A percentile compares a stretch with the other conserved stretches of the same genome.
Conservation (phyloP, 2,797 vertebrate species). For the Melanitta fusca region DNA sequence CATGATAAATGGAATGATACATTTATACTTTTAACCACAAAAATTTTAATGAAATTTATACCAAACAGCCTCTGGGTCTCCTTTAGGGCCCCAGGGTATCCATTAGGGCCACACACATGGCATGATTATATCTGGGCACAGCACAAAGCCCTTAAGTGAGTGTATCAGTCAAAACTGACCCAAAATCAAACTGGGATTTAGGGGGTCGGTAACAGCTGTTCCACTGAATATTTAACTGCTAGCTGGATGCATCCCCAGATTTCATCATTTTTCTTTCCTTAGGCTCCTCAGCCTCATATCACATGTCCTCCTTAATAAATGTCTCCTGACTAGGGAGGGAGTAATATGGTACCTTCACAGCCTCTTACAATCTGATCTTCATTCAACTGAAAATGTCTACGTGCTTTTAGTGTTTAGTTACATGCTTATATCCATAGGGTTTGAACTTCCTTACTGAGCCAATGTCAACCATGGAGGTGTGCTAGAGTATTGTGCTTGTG, state of each 20-base stretch:
- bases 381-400: background rate
- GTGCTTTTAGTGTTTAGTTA: background rate
- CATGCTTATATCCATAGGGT: fast-evolving
- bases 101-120: background rate
- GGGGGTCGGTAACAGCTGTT: background rate
- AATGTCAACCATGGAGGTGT: background rate
- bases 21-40: background rate
- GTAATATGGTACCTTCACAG: background rate
- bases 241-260: background rate
- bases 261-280: background rate
- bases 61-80: background rate
- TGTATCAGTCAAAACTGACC: background rate
- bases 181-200: background rate
- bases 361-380: background rate
- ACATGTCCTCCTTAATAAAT: background rate
- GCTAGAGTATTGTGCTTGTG: background rate
- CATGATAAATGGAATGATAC: background rate
- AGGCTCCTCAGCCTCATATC: background rate
- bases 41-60: background rate
- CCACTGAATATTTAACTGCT: background rate
- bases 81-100: background rate
- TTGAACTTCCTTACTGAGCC: background rate
- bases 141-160: background rate
- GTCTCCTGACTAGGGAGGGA: background rate
- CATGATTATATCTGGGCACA: background rate